A percentile compares a stretch with the other conserved stretches of the same genome.
Evolutionary conservation across 2,113 vertebrate species (phyloP).

Genomic region (Oreocharis arfaki): DNA sequence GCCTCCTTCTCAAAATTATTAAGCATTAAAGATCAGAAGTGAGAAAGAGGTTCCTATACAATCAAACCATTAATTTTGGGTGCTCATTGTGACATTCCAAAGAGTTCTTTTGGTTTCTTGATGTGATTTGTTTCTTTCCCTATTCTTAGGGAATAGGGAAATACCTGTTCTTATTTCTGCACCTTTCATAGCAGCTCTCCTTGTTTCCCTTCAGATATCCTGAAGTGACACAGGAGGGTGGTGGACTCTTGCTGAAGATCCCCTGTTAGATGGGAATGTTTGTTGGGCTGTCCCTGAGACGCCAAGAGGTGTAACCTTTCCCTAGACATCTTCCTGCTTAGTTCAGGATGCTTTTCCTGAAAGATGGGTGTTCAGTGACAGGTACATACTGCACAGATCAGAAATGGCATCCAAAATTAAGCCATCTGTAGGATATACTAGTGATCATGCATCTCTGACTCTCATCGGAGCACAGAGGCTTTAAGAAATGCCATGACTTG

Average conservation of each 20-base stretch:
- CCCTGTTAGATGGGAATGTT: background rate
- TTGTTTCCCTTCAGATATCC: background rate
- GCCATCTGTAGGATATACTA: background rate
- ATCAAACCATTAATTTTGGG: background rate
- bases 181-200: background rate
- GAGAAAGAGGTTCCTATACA: background rate
- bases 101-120: background rate
- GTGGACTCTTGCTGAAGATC: background rate
- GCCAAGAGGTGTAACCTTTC: background rate
- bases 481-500: background rate
- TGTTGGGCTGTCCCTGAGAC: background rate
- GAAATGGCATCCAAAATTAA: background rate
- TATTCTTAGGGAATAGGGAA: too few species aligned
- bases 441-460: background rate
- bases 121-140: background rate
- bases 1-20: background rate
- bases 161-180: background rate
- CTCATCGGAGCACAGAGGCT: background rate
- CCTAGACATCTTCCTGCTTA: background rate
- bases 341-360: background rate
- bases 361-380: background rate
- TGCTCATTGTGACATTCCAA: background rate
- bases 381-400: background rate
- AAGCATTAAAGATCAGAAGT: background rate
- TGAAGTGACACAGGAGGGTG: accelerated